Percentiles rank a stretch among this genome's conserved stretches.
Evolutionary conservation across 2,797 vertebrate genomes (phyloP).

Genomic region (Melanotaenia trifasciata): DNA sequence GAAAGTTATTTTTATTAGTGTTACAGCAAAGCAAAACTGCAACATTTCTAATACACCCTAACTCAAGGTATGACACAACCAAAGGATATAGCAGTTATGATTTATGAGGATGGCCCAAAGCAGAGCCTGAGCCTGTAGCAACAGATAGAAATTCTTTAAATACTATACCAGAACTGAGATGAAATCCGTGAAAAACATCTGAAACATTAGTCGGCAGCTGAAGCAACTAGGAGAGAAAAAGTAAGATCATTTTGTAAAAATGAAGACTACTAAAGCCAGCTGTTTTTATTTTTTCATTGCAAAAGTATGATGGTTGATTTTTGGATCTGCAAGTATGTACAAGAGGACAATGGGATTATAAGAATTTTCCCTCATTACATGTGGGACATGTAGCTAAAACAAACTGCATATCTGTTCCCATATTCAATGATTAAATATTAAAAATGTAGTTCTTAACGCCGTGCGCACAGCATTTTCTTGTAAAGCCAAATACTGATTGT

Average conservation of each 20-base stretch:
- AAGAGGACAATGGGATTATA: too few species aligned
- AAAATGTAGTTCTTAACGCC: not conserved
- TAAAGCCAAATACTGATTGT: conserved; percentile 2
- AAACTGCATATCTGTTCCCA: not conserved
- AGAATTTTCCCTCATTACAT: not conserved
- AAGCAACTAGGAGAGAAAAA: not conserved
- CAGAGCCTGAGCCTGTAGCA: not conserved
- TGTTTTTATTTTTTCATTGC: not conserved
- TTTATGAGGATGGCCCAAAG: not conserved
- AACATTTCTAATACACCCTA: conserved; percentile 24
- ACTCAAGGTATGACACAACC: conserved; percentile 19
- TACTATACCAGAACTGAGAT: conserved; percentile 12
- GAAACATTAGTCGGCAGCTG: not conserved
- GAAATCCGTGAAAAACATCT: conserved; percentile 5
- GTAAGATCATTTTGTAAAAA: too few species aligned
- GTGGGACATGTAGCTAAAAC: not conserved
- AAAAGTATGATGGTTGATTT: not conserved
- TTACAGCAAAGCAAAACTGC: conserved; percentile 25
- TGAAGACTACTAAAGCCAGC: not conserved
- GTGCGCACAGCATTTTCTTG: not conserved
- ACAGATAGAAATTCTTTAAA: conserved; percentile 1
- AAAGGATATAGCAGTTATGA: conserved; percentile 5
- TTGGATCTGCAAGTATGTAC: not conserved
- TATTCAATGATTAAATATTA: not conserved
- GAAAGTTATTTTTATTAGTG: conserved; percentile 22